Conservation (phyloP, 1,140 invertebrate species). For the Mactra quadrangularis region DNA sequence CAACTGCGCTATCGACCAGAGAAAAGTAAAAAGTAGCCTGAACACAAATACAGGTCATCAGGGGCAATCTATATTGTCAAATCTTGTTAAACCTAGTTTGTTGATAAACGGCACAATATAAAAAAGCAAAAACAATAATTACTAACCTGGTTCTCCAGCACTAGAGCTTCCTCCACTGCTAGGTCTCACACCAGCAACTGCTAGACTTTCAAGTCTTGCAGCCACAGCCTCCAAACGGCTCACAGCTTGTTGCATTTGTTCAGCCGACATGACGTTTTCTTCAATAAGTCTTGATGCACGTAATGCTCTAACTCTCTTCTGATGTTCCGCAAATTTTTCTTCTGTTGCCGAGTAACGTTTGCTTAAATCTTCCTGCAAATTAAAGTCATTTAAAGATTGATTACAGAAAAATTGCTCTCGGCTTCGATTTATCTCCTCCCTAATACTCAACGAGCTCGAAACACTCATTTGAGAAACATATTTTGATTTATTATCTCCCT, state of each 20-base stretch:
- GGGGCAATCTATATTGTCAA: no score
- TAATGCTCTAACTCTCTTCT: slow-evolving; percentile 10
- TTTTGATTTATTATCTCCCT: slow-evolving; percentile 34
- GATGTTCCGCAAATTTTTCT: slow-evolving; percentile 55
- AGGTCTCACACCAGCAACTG: slow-evolving; percentile 37
- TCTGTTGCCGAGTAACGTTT: slow-evolving; percentile 49
- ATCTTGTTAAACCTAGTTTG: no score
- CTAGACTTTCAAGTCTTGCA: slow-evolving; percentile 87
- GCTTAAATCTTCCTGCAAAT: slow-evolving; percentile 11
- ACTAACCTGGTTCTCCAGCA: background rate
- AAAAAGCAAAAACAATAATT: no score
- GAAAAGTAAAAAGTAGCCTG: no score
- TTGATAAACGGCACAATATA: no score
- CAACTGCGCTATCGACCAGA: no score
- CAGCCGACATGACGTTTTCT: slow-evolving; percentile 61
- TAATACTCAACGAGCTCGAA: slow-evolving; percentile 27
- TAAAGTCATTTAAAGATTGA: slow-evolving; percentile 34
- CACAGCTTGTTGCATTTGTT: slow-evolving; percentile 81
- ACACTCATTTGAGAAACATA: slow-evolving; percentile 37
- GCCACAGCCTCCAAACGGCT: slow-evolving; percentile 90
- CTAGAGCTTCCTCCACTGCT: background rate
- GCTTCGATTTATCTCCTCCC: slow-evolving; percentile 47
- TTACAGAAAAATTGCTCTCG: slow-evolving; percentile 47
- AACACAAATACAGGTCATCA: no score
- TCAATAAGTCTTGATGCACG: background rate